Percentiles rank a stretch among this genome's conserved stretches.
phyloP scores from a whole-genome alignment of 1,140 invertebrate species.

The Rhagoletis zephyria region DNA sequence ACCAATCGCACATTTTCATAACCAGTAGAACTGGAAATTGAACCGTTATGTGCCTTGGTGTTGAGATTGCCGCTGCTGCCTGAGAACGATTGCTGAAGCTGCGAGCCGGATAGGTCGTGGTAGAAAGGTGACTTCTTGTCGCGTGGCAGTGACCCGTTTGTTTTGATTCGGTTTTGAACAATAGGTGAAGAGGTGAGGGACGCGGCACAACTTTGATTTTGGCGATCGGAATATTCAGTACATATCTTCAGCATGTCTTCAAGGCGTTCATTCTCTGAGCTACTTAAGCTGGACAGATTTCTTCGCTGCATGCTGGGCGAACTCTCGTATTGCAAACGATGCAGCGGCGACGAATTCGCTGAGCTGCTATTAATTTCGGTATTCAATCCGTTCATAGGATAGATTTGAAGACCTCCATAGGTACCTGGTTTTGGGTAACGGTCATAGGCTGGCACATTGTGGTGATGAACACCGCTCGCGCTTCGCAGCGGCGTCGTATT shows the following conservation, averaged over 20 bases:
- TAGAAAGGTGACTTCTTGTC: conserved; percentile 79
- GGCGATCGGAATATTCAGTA: conserved; percentile 88
- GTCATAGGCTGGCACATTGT: conserved; percentile 63
- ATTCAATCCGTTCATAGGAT: conserved; percentile 71
- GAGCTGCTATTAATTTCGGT: conserved; percentile 70
- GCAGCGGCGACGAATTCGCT: conserved; percentile 24
- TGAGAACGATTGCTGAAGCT: conserved; percentile 53
- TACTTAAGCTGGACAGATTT: conserved; percentile 41
- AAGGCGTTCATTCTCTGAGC: conserved; percentile 81
- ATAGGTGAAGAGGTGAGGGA: conserved; percentile 71
- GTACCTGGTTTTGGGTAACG: conserved; percentile 74
- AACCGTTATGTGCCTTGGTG: not conserved
- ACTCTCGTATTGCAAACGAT: conserved; percentile 53
- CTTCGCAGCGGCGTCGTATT: conserved; percentile 59
- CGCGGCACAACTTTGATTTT: conserved; percentile 72
- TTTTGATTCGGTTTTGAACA: conserved; percentile 84
- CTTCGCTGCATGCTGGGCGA: not conserved
- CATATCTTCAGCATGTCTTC: conserved; percentile 94
- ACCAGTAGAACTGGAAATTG: conserved; percentile 62
- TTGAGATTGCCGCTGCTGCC: conserved; percentile 62
- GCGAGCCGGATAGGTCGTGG: conserved; percentile 57
- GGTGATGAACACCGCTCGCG: conserved; percentile 10
- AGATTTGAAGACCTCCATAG: conserved; percentile 67
- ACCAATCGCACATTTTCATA: conserved; percentile 71
- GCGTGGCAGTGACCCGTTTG: conserved; percentile 88